phyloP scores from a whole-genome alignment of 2,888 invertebrate species.

The Eumerus sabulonum region DNA sequence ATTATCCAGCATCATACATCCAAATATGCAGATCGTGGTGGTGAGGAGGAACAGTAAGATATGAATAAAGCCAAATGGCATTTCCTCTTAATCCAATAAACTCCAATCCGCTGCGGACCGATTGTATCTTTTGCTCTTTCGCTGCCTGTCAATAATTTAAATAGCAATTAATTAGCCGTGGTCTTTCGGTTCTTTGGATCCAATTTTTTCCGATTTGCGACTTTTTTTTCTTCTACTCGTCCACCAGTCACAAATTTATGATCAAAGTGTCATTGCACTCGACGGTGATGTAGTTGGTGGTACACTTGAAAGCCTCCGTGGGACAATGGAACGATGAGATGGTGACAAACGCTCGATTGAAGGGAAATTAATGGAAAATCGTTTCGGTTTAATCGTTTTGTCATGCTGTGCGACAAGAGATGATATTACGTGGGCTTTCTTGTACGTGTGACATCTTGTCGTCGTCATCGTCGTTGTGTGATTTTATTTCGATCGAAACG shows the following conservation, averaged over 20 bases:
- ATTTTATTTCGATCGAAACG: no score
- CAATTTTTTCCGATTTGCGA: neutral
- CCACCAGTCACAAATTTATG: constrained; percentile 23
- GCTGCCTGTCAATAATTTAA: constrained; percentile 65
- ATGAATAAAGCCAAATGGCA: constrained; percentile 25
- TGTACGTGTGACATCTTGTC: no score
- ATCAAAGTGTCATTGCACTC: constrained; percentile 48
- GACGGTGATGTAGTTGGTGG: constrained; percentile 29
- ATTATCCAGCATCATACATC: constrained; percentile 1
- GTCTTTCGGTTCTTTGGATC: constrained; percentile 10
- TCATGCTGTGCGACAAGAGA: constrained; percentile 25
- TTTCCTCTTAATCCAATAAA: constrained; percentile 58
- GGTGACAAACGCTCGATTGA: neutral
- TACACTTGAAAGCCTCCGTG: neutral
- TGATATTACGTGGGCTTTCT: constrained; percentile 9
- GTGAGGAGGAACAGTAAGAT: constrained; percentile 1
- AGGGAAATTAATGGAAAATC: constrained; percentile 22
- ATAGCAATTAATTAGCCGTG: constrained; percentile 65
- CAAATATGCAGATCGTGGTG: no score
- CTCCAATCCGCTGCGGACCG: constrained; percentile 59
- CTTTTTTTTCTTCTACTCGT: neutral
- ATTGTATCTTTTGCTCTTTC: constrained; percentile 54
- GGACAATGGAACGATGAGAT: neutral
- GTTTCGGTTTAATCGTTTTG: neutral
- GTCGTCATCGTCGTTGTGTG: no score